phyloP scores from a whole-genome alignment of 1,140 invertebrate species.

The Brachionus calyciflorus region DNA sequence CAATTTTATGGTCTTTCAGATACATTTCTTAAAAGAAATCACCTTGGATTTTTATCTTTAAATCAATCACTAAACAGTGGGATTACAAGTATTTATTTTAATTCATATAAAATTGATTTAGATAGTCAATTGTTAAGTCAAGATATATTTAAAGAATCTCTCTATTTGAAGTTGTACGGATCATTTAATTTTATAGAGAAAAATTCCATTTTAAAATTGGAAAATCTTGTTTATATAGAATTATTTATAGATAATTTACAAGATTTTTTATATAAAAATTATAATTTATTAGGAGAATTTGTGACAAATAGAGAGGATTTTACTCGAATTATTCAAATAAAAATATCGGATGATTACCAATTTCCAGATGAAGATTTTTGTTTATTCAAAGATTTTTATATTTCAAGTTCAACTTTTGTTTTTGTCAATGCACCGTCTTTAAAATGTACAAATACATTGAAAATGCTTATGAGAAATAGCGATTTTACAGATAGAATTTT shows the following conservation, averaged over 20 bases:
- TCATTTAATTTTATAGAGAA: background rate
- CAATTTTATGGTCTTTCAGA: background rate
- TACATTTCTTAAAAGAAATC: background rate
- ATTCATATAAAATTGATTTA: background rate
- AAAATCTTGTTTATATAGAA: background rate
- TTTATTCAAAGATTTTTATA: too few relatives aligned
- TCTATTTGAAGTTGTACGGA: background rate
- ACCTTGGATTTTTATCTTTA: background rate
- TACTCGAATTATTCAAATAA: background rate
- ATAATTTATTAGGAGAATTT: background rate
- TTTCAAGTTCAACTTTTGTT: too few relatives aligned
- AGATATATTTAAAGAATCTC: background rate
- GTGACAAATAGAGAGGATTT: background rate
- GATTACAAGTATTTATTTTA: background rate
- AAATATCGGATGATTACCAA: background rate
- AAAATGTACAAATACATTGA: background rate
- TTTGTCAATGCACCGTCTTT: too few relatives aligned
- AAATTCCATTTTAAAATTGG: background rate
- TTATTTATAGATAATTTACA: background rate
- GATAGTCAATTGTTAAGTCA: background rate
- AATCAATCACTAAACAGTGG: background rate
- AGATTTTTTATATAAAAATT: background rate
- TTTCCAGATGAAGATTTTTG: too few relatives aligned
- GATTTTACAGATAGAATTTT: background rate
- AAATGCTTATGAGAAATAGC: background rate